Evolutionary conservation across 2,888 invertebrate genomes (phyloP).

Genomic region (Aphodius sticticus): DNA sequence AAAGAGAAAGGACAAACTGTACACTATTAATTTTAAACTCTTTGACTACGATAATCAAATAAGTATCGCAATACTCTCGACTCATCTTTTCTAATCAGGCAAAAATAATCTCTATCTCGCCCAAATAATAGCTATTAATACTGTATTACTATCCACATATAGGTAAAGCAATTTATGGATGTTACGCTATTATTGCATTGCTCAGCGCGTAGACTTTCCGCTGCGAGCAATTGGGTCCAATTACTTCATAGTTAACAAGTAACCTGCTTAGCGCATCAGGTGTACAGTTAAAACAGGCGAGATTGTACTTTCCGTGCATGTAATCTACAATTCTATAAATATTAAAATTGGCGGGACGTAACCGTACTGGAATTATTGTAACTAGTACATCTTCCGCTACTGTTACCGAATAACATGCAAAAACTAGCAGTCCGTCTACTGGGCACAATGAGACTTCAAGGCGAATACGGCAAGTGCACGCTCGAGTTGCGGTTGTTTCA

Average conservation of each 20-base stretch:
- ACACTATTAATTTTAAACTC: not conserved
- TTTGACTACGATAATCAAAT: not conserved
- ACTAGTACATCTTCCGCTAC: not conserved
- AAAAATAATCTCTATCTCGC: not conserved
- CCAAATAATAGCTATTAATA: not conserved
- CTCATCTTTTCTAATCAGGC: not conserved
- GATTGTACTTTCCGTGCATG: not conserved
- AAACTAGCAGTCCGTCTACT: not conserved
- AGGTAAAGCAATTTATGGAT: not conserved
- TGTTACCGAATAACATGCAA: not conserved
- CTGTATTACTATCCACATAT: not conserved
- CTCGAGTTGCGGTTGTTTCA: not conserved
- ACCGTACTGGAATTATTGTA: not conserved
- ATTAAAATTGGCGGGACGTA: not conserved
- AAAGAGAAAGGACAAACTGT: no score
- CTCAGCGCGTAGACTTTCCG: not conserved
- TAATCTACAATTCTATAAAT: not conserved
- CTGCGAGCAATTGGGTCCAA: not conserved
- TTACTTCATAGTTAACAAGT: conserved; percentile 4
- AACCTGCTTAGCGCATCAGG: not conserved
- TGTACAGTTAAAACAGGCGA: not conserved
- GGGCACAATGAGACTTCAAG: not conserved
- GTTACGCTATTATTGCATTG: not conserved
- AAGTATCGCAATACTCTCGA: not conserved
- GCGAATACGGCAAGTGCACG: not conserved